Percentiles rank a stretch among this genome's conserved stretches.
Evolutionary conservation across 2,797 vertebrate species (phyloP).

Genomic region (Dallia pectoralis): DNA sequence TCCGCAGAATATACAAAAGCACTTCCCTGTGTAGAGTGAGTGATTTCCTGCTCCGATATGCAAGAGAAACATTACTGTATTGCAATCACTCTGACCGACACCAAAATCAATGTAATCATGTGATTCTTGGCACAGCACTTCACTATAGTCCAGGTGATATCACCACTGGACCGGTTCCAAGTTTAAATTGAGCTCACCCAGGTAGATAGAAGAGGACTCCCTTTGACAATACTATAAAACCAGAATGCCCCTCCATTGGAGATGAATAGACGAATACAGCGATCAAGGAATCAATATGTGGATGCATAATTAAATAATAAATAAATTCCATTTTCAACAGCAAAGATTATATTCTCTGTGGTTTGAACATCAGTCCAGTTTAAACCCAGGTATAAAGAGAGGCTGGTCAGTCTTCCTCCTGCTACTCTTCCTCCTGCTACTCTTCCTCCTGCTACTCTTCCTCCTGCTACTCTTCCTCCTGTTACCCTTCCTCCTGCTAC

Average conservation of each 20-base stretch:
- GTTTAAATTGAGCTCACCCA: slow-evolving; percentile 31
- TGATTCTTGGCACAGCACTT: slow-evolving; percentile 46
- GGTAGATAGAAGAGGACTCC: too few relatives aligned
- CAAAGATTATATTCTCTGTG: too few relatives aligned
- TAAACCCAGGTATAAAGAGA: too few relatives aligned
- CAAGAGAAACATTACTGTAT: slow-evolving; percentile 60
- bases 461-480: too few relatives aligned
- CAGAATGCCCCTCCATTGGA: too few relatives aligned
- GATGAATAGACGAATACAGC: too few relatives aligned
- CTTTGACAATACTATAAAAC: too few relatives aligned
- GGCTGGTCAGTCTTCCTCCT: not conserved
- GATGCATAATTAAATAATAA: too few relatives aligned
- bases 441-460: too few relatives aligned
- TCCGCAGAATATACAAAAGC: slow-evolving; percentile 61
- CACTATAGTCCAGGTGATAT: slow-evolving; percentile 42
- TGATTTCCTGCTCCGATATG: slow-evolving; percentile 53
- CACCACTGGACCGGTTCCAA: slow-evolving; percentile 28
- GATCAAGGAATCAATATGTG: too few relatives aligned
- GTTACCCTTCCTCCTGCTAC: not conserved
- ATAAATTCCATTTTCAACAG: too few relatives aligned
- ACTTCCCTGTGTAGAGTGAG: slow-evolving; percentile 37
- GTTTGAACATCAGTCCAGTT: too few relatives aligned
- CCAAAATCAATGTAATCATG: slow-evolving; percentile 48
- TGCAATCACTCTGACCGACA: slow-evolving; percentile 40
- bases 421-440: not conserved